Conservation (phyloP, 1,140 invertebrate genomes). For the Ptiloglossa arizonensis region DNA sequence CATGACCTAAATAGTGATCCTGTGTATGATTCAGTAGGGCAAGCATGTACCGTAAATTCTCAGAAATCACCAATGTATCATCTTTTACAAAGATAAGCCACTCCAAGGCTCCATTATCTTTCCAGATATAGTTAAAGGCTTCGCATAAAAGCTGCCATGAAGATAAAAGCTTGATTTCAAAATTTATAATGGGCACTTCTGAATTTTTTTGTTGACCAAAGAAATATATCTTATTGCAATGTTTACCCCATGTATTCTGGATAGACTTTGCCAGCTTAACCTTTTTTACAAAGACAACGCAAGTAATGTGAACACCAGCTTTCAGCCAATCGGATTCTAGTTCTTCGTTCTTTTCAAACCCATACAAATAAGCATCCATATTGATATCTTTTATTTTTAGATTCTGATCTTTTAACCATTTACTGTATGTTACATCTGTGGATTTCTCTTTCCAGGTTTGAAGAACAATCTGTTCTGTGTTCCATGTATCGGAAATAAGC, state of each 20-base stretch:
- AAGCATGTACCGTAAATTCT: conserved; percentile 80
- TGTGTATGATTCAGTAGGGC: conserved; percentile 74
- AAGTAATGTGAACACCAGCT: conserved; percentile 72
- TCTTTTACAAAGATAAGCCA: conserved; percentile 82
- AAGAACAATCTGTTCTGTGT: conserved; percentile 15
- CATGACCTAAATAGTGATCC: conserved; percentile 82
- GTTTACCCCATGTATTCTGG: conserved; percentile 75
- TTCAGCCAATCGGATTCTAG: conserved; percentile 76
- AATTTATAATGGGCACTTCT: conserved; percentile 68
- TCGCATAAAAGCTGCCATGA: conserved; percentile 81
- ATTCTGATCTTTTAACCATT: conserved; percentile 69
- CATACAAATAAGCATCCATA: conserved; percentile 72
- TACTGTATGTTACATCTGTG: conserved; percentile 59
- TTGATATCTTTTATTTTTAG: conserved; percentile 55
- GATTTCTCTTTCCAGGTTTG: conserved; percentile 40
- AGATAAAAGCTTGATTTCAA: conserved; percentile 73
- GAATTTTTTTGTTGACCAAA: conserved; percentile 66
- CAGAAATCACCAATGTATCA: conserved; percentile 80
- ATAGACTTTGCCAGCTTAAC: conserved; percentile 70
- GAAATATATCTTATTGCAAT: conserved; percentile 77
- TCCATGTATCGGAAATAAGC: not conserved
- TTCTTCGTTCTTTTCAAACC: conserved; percentile 13
- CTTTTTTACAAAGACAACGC: conserved; percentile 76
- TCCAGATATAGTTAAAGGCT: conserved; percentile 75
- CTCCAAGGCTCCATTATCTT: conserved; percentile 54